Percentiles rank a stretch among this genome's conserved stretches.
Evolutionary conservation across 2,797 vertebrate genomes (phyloP).

Genomic region (Tragopan temminckii): DNA sequence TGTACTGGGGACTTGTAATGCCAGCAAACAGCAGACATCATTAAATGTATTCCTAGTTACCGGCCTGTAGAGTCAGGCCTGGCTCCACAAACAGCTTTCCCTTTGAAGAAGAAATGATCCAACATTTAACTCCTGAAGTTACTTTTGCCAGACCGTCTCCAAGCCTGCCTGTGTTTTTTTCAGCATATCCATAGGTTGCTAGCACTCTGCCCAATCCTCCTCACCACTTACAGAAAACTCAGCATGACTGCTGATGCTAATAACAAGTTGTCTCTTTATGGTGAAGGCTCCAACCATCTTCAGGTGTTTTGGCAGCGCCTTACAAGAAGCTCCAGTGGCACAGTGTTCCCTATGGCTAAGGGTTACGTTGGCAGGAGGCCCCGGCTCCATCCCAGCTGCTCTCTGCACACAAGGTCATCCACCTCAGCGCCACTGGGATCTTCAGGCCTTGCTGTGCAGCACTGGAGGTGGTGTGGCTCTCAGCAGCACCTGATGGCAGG

Average conservation of each 20-base stretch:
- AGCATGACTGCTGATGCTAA: neutral
- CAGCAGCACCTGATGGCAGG: neutral
- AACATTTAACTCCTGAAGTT: neutral
- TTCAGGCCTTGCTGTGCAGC: neutral
- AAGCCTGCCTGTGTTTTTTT: neutral
- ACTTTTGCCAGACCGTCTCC: neutral
- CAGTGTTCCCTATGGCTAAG: neutral
- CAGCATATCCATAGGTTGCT: neutral
- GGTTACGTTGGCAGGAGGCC: neutral
- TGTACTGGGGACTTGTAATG: neutral
- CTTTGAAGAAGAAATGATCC: neutral
- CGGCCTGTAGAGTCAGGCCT: neutral
- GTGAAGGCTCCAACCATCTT: neutral
- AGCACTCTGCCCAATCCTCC: neutral
- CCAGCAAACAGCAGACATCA: neutral
- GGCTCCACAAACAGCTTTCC: neutral
- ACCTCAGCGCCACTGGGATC: neutral
- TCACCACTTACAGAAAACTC: neutral
- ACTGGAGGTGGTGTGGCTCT: neutral
- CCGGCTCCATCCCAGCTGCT: neutral
- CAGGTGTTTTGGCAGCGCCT: neutral
- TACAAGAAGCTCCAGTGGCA: neutral
- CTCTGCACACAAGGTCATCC: neutral
- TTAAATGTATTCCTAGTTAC: neutral
- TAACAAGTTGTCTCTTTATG: neutral